A percentile compares a stretch with the other conserved stretches of the same genome.
These are phyloP conservation scores for Tuta absoluta DNA, from an alignment of 2,888 invertebrate species.

Conservation along the genomic window DNA sequence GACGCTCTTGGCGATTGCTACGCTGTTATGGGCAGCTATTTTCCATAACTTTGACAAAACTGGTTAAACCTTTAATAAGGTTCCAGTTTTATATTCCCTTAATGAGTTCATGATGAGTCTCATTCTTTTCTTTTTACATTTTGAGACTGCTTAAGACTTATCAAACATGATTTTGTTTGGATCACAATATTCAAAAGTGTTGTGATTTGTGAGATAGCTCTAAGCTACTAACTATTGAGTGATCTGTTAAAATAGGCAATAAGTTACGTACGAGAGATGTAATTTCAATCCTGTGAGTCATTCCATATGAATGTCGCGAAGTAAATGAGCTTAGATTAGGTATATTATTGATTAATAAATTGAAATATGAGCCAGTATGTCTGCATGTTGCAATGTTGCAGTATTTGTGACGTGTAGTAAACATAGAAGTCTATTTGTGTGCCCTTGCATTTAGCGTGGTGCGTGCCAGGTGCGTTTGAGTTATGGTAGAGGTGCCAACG, in stretches of 20 bases:
- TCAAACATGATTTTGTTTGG: background rate
- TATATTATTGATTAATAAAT: slow-evolving; percentile 15
- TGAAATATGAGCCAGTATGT: background rate
- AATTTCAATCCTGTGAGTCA: slow-evolving; percentile 1
- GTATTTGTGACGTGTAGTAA: slow-evolving; percentile 18
- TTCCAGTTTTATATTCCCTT: background rate
- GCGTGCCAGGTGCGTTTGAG: slow-evolving; percentile 10
- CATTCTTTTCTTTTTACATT: slow-evolving; percentile 1
- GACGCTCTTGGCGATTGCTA: slow-evolving; percentile 48
- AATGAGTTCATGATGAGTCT: slow-evolving; percentile 7
- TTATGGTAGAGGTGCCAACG: slow-evolving; percentile 5
- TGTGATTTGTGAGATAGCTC: slow-evolving; percentile 43
- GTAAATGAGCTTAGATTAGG: slow-evolving; percentile 15
- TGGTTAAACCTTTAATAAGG: background rate
- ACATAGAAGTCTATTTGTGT: slow-evolving; percentile 15
- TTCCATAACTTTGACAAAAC: slow-evolving; percentile 54
- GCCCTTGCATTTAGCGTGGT: background rate
- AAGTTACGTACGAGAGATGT: slow-evolving; percentile 22
- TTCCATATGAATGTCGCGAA: slow-evolving; percentile 17
- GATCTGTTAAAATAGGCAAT: slow-evolving; percentile 53
- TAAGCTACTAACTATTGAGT: slow-evolving; percentile 46
- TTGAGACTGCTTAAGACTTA: background rate
- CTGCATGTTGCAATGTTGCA: slow-evolving; percentile 16
- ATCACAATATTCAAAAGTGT: slow-evolving; percentile 24
- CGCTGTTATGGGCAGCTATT: slow-evolving; percentile 67